phyloP scores from a whole-genome alignment of 2,888 invertebrate genomes.

The Homarus gammarus region DNA sequence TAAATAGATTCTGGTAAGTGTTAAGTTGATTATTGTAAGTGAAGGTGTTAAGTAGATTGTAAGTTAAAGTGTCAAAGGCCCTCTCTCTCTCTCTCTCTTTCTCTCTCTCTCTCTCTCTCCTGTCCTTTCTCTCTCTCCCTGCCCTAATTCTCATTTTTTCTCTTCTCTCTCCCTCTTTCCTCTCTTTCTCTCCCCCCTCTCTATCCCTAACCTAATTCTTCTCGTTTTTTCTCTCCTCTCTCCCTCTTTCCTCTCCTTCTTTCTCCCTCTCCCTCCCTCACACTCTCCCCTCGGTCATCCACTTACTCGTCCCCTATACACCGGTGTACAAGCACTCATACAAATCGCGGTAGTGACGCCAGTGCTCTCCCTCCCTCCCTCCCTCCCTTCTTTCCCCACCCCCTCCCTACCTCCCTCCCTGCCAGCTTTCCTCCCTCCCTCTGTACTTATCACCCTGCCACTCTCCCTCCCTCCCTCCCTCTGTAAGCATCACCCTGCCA shows the following conservation, averaged over 20 bases:
- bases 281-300: slow-evolving; percentile 13
- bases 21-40: too few species aligned
- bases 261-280: slow-evolving; percentile 8
- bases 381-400: not conserved
- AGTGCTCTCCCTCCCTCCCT: not conserved
- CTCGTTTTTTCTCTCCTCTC: not conserved
- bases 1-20: too few species aligned
- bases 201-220: not conserved
- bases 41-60: not conserved
- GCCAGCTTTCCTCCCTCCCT: slow-evolving; percentile 13
- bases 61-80: not conserved
- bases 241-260: not conserved
- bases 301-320: too few species aligned
- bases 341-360: not conserved
- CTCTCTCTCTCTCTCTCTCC: not conserved
- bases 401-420: not conserved
- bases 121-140: not conserved
- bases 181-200: not conserved
- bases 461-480: slow-evolving; percentile 27
- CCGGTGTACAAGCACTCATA: not conserved
- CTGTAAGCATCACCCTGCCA: not conserved
- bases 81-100: not conserved
- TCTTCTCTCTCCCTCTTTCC: too few species aligned
- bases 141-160: not conserved
- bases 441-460: not conserved